Conservation (phyloP, 1,140 invertebrate genomes). For the Atta texana region DNA sequence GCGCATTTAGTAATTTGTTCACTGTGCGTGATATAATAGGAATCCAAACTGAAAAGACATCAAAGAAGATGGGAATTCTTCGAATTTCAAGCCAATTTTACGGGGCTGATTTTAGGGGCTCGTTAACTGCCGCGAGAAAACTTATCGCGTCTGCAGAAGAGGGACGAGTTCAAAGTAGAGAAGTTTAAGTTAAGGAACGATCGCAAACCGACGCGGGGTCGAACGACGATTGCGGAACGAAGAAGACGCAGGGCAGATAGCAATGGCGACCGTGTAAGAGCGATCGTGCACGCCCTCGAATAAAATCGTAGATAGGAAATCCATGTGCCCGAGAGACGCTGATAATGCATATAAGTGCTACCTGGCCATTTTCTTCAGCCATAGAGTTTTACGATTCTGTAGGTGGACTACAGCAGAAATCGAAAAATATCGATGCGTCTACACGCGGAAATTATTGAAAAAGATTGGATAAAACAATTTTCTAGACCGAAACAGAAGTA, state of each 20-base stretch:
- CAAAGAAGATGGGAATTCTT: background rate
- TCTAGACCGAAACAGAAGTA: background rate
- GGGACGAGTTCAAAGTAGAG: constrained; percentile 5
- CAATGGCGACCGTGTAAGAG: constrained; percentile 40
- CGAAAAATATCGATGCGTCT: constrained; percentile 22
- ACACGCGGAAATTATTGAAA: constrained; percentile 18
- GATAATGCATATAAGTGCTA: constrained; percentile 52
- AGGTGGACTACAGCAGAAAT: constrained; percentile 20
- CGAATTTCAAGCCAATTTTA: constrained; percentile 24
- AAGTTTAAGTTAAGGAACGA: constrained; percentile 51
- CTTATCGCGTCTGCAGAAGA: constrained; percentile 42
- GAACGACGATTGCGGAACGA: constrained; percentile 47
- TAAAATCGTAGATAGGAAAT: constrained; percentile 57
- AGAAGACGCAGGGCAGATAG: constrained; percentile 40
- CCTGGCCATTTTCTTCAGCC: constrained; percentile 38
- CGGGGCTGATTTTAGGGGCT: constrained; percentile 35
- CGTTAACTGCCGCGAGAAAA: constrained; percentile 43
- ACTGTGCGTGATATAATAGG: background rate
- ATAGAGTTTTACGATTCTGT: background rate
- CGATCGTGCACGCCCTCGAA: constrained; percentile 49
- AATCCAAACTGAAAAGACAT: background rate
- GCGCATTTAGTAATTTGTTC: background rate
- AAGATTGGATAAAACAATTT: constrained; percentile 16
- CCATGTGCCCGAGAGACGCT: background rate
- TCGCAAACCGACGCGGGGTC: constrained; percentile 32